These are phyloP conservation scores for Philaethria dido DNA, from an alignment of 2,888 invertebrate genomes.

Conservation along the genomic window DNA sequence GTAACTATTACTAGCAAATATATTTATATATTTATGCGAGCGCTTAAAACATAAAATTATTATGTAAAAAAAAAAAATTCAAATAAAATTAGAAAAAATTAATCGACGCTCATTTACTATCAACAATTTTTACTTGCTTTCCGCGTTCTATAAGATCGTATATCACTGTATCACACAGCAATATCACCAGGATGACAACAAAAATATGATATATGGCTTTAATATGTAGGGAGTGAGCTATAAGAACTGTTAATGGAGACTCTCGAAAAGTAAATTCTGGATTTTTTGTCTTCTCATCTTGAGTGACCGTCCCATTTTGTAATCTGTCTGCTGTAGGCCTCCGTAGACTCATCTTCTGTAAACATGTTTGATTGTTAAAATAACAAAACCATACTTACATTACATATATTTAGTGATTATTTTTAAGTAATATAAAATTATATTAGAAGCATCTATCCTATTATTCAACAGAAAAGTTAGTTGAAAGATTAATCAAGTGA, in stretches of 20 bases:
- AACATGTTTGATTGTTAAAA: conserved; percentile 20
- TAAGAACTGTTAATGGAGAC: conserved; percentile 91
- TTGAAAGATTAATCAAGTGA: conserved; percentile 37
- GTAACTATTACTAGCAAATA: too few relatives aligned
- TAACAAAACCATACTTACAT: too few relatives aligned
- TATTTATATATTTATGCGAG: not conserved
- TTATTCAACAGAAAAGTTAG: conserved; percentile 28
- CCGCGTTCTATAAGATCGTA: conserved; percentile 90
- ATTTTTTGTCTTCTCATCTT: conserved; percentile 50
- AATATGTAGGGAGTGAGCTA: conserved; percentile 89
- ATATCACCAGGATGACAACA: conserved; percentile 88
- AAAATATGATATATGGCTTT: conserved; percentile 94
- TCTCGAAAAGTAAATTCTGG: conserved; percentile 86
- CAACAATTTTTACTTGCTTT: conserved; percentile 84
- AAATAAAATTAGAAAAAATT: conserved; percentile 11
- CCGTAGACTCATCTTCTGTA: conserved; percentile 45
- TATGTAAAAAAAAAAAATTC: not conserved
- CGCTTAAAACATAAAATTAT: not conserved
- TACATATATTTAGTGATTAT: too few relatives aligned
- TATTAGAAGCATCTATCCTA: not conserved
- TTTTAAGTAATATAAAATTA: not conserved
- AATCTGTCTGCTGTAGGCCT: conserved; percentile 43
- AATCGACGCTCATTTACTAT: not conserved
- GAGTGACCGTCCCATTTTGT: conserved; percentile 54
- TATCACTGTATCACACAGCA: conserved; percentile 88